A percentile compares a stretch with the other conserved stretches of the same genome.
Conservation (phyloP, 2,888 invertebrate genomes). For the Uloborus plumipes region DNA sequence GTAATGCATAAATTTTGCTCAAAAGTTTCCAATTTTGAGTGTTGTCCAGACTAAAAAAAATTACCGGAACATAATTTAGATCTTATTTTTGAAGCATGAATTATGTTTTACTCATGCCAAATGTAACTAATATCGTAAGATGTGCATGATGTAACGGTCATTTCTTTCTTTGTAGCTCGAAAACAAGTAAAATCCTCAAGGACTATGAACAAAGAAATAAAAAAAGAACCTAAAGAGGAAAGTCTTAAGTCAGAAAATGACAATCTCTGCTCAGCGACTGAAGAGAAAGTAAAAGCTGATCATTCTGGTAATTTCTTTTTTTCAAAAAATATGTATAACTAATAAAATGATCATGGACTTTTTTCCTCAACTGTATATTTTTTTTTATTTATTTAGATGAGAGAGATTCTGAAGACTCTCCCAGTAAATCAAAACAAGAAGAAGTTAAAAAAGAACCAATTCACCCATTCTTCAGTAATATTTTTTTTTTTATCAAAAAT, state of each 20-base stretch:
- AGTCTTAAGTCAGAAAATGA: neutral
- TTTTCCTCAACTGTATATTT: neutral
- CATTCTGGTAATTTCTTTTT: too few species aligned
- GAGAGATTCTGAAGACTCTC: neutral
- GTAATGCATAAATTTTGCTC: too few species aligned
- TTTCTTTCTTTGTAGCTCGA: conserved; percentile 13
- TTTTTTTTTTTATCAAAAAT: neutral
- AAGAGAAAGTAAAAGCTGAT: neutral
- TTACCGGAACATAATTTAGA: too few species aligned
- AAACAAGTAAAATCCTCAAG: conserved; percentile 16
- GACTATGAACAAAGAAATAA: conserved; percentile 1
- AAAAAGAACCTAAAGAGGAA: neutral
- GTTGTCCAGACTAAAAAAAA: too few species aligned
- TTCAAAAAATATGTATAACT: neutral
- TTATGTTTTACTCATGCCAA: neutral
- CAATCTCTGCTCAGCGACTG: neutral
- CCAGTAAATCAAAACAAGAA: neutral
- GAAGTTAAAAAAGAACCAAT: neutral
- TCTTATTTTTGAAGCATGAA: neutral
- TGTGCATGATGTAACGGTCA: neutral
- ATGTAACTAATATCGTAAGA: neutral
- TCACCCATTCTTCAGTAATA: conserved; percentile 6
- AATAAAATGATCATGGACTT: neutral
- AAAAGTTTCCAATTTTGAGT: too few species aligned
- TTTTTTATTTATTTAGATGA: too few species aligned